phyloP scores from a whole-genome alignment of 2,888 invertebrate species.

The Liodrosophila aerea region DNA sequence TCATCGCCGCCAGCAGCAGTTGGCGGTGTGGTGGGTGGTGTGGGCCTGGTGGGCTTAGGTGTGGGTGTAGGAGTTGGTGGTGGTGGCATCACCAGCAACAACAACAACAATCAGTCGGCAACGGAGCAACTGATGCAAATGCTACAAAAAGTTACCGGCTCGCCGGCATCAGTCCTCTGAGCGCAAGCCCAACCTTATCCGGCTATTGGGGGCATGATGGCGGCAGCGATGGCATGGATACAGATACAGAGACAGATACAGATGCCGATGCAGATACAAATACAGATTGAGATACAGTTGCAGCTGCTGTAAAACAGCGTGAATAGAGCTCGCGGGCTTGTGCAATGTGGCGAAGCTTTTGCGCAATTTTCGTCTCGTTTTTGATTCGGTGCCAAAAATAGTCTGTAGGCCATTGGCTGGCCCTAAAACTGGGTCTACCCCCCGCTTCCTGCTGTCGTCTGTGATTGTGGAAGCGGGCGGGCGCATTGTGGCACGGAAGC shows the following conservation, averaged over 20 bases:
- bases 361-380: slow-evolving; percentile 46
- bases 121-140: slow-evolving; percentile 82
- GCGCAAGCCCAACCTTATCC: slow-evolving; percentile 46
- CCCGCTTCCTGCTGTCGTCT: not conserved
- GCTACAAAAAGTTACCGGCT: slow-evolving; percentile 80
- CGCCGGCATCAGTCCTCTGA: slow-evolving; percentile 64
- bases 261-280: slow-evolving; percentile 3
- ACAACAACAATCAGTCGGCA: slow-evolving; percentile 71
- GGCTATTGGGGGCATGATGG: slow-evolving; percentile 17
- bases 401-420: slow-evolving; percentile 55
- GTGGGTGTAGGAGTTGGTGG: slow-evolving; percentile 43
- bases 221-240: slow-evolving; percentile 25
- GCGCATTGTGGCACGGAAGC: slow-evolving; percentile 27
- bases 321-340: slow-evolving; percentile 54
- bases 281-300: slow-evolving; percentile 7
- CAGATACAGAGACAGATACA: slow-evolving; percentile 17
- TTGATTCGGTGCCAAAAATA: slow-evolving; percentile 76
- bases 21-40: slow-evolving; percentile 40
- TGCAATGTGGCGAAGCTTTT: slow-evolving; percentile 42
- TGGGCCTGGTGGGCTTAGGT: slow-evolving; percentile 59
- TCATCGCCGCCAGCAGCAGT: slow-evolving; percentile 73
- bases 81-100: slow-evolving; percentile 33
- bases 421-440: slow-evolving; percentile 23
- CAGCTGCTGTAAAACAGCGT: slow-evolving; percentile 37
- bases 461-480: too few species aligned